A percentile compares a stretch with the other conserved stretches of the same genome.
Conservation (phyloP, 1,140 invertebrate species). For the Frieseomelitta varia region DNA sequence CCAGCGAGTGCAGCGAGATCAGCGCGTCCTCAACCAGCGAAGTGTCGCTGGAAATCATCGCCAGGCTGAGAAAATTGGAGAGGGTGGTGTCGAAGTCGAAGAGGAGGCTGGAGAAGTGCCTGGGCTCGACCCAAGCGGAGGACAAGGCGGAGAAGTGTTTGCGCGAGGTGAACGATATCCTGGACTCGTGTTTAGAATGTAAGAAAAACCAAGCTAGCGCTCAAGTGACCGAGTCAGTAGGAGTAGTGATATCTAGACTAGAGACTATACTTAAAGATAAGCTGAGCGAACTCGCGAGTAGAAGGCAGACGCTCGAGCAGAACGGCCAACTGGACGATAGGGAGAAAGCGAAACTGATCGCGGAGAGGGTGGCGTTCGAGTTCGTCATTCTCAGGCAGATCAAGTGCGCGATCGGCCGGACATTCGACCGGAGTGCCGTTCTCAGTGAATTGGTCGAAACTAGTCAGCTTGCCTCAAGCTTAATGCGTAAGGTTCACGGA, state of each 20-base stretch:
- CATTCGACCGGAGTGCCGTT: conserved; percentile 69
- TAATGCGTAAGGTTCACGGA: conserved; percentile 86
- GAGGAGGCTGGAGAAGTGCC: conserved; percentile 74
- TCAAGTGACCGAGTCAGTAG: conserved; percentile 84
- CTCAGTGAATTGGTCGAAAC: conserved; percentile 85
- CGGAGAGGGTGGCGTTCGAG: conserved; percentile 90
- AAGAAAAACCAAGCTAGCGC: conserved; percentile 72
- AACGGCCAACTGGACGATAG: conserved; percentile 85
- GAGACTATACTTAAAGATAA: conserved; percentile 86
- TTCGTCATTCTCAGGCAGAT: conserved; percentile 86
- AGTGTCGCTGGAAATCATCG: conserved; percentile 73
- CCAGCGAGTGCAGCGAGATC: conserved; percentile 75
- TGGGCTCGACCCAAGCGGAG: conserved; percentile 76
- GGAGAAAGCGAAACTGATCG: conserved; percentile 86
- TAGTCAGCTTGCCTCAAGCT: conserved; percentile 87
- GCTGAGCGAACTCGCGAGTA: conserved; percentile 85
- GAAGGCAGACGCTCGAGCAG: conserved; percentile 84
- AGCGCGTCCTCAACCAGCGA: conserved; percentile 68
- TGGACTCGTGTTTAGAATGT: conserved; percentile 75
- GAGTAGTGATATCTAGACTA: conserved; percentile 84
- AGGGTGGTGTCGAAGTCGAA: conserved; percentile 76
- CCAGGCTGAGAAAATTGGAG: conserved; percentile 74
- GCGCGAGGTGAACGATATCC: conserved; percentile 77
- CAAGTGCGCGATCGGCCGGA: conserved; percentile 82
- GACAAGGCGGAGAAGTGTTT: conserved; percentile 79